Percentiles rank a stretch among this genome's conserved stretches.
These are phyloP conservation scores for Tragelaphus oryx DNA, from an alignment of 2,797 vertebrate genomes.

Conservation along the genomic window DNA sequence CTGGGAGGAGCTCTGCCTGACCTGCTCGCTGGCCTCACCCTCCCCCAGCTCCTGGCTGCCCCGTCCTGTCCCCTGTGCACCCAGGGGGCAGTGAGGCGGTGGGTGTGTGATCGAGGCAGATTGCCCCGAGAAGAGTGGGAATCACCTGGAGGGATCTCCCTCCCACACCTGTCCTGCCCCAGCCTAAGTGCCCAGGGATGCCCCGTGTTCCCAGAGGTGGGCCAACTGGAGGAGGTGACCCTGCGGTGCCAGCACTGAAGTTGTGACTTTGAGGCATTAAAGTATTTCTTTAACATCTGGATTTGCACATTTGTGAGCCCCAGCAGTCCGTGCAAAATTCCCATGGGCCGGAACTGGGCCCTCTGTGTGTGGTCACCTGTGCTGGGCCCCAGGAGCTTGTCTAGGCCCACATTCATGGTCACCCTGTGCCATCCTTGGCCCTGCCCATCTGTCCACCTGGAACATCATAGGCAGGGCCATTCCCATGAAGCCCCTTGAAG, in stretches of 20 bases:
- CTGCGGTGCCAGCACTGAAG: background rate
- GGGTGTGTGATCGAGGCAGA: accelerated
- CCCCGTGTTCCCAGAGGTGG: accelerated
- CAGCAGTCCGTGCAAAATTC: background rate
- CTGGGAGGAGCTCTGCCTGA: background rate
- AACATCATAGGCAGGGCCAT: accelerated
- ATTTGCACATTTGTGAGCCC: background rate
- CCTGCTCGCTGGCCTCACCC: background rate
- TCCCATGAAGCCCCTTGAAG: background rate
- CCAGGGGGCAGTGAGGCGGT: accelerated
- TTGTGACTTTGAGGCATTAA: background rate
- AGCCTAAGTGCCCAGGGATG: accelerated
- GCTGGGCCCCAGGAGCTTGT: accelerated
- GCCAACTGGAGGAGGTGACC: background rate
- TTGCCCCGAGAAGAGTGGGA: accelerated
- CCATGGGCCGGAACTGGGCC: accelerated
- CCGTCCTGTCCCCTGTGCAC: accelerated
- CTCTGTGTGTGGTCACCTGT: accelerated
- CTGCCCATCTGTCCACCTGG: background rate
- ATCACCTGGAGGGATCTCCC: accelerated
- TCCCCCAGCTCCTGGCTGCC: background rate
- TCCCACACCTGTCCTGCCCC: background rate
- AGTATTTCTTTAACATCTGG: background rate
- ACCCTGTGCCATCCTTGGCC: background rate
- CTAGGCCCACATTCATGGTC: background rate